Evolutionary conservation across 2,113 vertebrate species (phyloP).

Genomic region (Eublepharis macularius): DNA sequence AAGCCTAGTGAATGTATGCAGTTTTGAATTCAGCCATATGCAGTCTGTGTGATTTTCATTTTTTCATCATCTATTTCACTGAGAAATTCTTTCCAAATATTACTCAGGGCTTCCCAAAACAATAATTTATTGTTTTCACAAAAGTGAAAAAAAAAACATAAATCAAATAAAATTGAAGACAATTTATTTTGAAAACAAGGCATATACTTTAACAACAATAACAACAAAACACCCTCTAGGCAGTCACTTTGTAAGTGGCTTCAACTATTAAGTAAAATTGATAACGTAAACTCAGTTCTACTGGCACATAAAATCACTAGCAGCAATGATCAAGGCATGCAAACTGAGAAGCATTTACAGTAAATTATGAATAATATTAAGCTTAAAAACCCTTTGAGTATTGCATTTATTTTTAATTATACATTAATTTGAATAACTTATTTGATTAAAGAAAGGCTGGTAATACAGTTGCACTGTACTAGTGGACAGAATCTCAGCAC

Average conservation of each 20-base stretch:
- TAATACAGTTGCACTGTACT: conserved; percentile 63
- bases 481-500: conserved; percentile 50
- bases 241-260: conserved; percentile 87
- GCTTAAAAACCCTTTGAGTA: conserved; percentile 87
- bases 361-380: conserved; percentile 80
- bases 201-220: conserved; percentile 64
- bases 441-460: conserved; percentile 68
- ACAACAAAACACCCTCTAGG: conserved; percentile 56
- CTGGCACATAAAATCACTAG: conserved; percentile 87
- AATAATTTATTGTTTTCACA: conserved; percentile 60
- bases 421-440: conserved; percentile 71
- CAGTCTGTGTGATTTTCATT: conserved; percentile 43
- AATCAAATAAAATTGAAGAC: conserved; percentile 49
- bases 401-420: conserved; percentile 76
- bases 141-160: conserved; percentile 53
- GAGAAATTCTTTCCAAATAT: conserved; percentile 75
- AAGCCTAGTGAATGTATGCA: conserved; percentile 48
- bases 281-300: conserved; percentile 85
- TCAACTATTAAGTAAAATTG: conserved; percentile 81
- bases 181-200: conserved; percentile 66
- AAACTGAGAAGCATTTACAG: conserved; percentile 88
- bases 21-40: conserved; percentile 15
- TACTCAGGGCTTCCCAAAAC: conserved; percentile 83
- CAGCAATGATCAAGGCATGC: conserved; percentile 89
- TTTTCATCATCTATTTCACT: conserved; percentile 60